Conservation (phyloP, 2,113 vertebrate genomes). For the Poecilia latipinna region DNA sequence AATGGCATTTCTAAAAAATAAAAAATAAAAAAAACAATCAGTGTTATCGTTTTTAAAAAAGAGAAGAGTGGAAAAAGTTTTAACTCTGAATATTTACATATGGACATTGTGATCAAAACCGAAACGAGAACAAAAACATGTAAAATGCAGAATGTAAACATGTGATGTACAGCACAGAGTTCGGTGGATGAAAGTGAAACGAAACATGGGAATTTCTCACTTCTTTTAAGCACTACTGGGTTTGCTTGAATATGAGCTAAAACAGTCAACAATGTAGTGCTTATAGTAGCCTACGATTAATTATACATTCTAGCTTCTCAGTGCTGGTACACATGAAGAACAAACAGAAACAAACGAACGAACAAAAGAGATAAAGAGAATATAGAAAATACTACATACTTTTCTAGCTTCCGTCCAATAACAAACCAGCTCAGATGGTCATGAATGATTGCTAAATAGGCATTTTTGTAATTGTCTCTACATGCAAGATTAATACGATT, state of each 20-base stretch:
- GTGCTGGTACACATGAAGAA: conserved; percentile 84
- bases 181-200: conserved; percentile 71
- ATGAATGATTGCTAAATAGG: conserved; percentile 80
- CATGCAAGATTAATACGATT: conserved; percentile 81
- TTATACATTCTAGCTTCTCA: conserved; percentile 85
- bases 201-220: conserved; percentile 67
- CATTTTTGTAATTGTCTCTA: conserved; percentile 75
- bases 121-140: conserved; percentile 9
- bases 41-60: conserved; percentile 61
- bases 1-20: conserved; percentile 58
- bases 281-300: conserved; percentile 82
- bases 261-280: conserved; percentile 84
- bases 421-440: conserved; percentile 76
- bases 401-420: conserved; percentile 71
- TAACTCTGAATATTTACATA: conserved; percentile 74
- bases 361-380: conserved; percentile 64
- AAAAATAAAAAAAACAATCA: conserved; percentile 50
- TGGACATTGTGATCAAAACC: conserved; percentile 66
- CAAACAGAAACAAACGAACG: background rate
- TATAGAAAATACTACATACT: conserved; percentile 80
- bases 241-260: conserved; percentile 82
- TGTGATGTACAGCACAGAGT: conserved; percentile 78
- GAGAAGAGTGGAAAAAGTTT: conserved; percentile 41
- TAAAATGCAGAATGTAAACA: conserved; percentile 77
- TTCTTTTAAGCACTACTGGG: conserved; percentile 78